Conservation (phyloP, 2,888 invertebrate species). For the Germaria angustata region DNA sequence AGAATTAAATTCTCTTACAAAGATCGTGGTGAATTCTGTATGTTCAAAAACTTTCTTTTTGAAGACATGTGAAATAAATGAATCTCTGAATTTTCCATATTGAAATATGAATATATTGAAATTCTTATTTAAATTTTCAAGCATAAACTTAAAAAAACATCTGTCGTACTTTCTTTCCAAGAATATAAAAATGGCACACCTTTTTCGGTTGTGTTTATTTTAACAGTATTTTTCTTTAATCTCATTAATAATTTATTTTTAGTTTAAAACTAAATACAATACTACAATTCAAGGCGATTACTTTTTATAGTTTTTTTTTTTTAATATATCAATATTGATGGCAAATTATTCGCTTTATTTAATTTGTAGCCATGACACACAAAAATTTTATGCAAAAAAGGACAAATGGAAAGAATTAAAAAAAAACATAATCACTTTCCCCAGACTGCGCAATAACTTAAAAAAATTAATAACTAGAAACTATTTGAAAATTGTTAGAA, state of each 20-base stretch:
- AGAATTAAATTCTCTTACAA: too few relatives aligned
- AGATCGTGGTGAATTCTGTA: too few relatives aligned
- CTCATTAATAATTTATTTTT: not conserved
- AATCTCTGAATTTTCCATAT: too few relatives aligned
- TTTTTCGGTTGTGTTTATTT: constrained; percentile 26
- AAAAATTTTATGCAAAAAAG: constrained; percentile 27
- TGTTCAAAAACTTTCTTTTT: too few relatives aligned
- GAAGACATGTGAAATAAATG: too few relatives aligned
- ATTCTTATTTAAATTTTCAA: not conserved
- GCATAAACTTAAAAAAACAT: not conserved
- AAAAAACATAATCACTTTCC: too few relatives aligned
- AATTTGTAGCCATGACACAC: constrained; percentile 45
- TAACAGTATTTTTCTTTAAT: constrained; percentile 3
- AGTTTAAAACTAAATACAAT: constrained; percentile 33
- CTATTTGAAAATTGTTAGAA: too few relatives aligned
- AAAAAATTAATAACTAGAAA: not conserved
- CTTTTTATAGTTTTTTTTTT: not conserved
- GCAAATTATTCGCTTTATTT: constrained; percentile 25
- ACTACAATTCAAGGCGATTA: constrained; percentile 49
- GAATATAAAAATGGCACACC: not conserved
- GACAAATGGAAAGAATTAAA: too few relatives aligned
- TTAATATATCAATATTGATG: not conserved
- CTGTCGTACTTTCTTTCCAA: not conserved
- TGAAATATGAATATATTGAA: too few relatives aligned
- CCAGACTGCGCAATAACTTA: not conserved